phyloP scores from a whole-genome alignment of 2,888 invertebrate species.

The Scaptomyza cyrtandrae region DNA sequence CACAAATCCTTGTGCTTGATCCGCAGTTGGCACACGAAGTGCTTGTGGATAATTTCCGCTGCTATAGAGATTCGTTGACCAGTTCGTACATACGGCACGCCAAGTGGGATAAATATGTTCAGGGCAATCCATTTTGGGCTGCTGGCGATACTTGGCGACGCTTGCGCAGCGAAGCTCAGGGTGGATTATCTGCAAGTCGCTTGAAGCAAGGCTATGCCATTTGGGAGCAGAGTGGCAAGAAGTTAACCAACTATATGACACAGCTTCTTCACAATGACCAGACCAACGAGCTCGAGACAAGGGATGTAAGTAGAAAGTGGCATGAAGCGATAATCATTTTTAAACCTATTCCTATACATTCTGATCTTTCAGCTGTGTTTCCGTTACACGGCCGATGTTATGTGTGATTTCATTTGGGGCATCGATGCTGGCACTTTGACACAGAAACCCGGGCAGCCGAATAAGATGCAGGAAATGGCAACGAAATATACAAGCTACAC shows the following conservation, averaged over 20 bases:
- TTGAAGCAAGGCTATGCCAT: conserved; percentile 67
- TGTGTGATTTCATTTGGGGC: conserved; percentile 80
- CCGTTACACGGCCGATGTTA: conserved; percentile 75
- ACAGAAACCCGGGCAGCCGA: conserved; percentile 30
- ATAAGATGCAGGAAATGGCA: conserved; percentile 61
- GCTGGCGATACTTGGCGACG: conserved; percentile 85
- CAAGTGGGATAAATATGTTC: conserved; percentile 84
- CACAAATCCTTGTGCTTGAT: conserved; percentile 83
- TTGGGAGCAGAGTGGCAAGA: conserved; percentile 63
- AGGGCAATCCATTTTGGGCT: conserved; percentile 85
- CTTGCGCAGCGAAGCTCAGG: conserved; percentile 84
- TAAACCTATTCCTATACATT: background rate
- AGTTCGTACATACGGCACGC: conserved; percentile 74
- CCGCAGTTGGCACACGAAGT: conserved; percentile 82
- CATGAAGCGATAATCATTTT: background rate
- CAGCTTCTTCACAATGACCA: conserved; percentile 13
- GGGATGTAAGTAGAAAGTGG: conserved; percentile 64
- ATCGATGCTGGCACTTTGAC: conserved; percentile 75
- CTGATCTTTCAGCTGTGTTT: conserved; percentile 72
- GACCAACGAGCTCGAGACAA: conserved; percentile 60
- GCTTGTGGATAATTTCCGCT: conserved; percentile 83
- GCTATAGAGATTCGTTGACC: conserved; percentile 78
- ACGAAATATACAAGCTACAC: conserved; percentile 60
- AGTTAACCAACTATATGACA: conserved; percentile 54
- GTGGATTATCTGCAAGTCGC: conserved; percentile 84